A percentile compares a stretch with the other conserved stretches of the same genome.
phyloP scores from a whole-genome alignment of 2,113 vertebrate genomes.

The Aldabrachelys gigantea region DNA sequence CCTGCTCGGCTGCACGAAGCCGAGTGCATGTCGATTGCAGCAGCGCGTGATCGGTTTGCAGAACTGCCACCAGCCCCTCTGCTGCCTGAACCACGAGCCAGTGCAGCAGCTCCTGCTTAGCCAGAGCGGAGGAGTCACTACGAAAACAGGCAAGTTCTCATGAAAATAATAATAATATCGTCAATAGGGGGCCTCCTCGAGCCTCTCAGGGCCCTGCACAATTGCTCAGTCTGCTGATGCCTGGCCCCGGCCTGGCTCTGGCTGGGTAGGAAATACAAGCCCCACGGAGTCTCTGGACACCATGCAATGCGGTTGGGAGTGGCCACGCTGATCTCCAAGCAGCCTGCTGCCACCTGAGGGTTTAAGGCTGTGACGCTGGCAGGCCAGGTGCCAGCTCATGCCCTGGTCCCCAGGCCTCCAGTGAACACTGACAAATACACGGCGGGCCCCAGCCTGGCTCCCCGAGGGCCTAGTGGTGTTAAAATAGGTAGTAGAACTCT shows the following conservation, averaged over 20 bases:
- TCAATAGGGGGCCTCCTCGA: no score
- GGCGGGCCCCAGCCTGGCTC: no score
- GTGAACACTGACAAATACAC: not conserved
- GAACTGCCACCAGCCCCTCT: not conserved
- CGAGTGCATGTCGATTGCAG: not conserved
- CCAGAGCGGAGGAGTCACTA: not conserved
- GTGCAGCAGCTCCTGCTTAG: fast-evolving
- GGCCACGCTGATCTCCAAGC: not conserved
- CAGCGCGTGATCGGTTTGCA: not conserved
- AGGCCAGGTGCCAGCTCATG: not conserved
- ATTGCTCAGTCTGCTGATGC: no score
- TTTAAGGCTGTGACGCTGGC: not conserved
- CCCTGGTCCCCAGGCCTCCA: not conserved
- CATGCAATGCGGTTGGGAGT: not conserved
- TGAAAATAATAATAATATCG: no score
- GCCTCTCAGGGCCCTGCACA: no score
- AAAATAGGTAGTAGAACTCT: no score
- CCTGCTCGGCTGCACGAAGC: not conserved
- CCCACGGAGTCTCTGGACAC: not conserved
- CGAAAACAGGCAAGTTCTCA: no score
- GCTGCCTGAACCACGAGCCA: not conserved
- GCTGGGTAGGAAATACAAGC: no score
- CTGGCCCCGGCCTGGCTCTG: not conserved
- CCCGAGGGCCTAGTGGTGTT: no score
- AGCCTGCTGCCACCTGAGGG: not conserved